Conservation (phyloP, 2,888 invertebrate species). For the Nasonovia ribisnigri region DNA sequence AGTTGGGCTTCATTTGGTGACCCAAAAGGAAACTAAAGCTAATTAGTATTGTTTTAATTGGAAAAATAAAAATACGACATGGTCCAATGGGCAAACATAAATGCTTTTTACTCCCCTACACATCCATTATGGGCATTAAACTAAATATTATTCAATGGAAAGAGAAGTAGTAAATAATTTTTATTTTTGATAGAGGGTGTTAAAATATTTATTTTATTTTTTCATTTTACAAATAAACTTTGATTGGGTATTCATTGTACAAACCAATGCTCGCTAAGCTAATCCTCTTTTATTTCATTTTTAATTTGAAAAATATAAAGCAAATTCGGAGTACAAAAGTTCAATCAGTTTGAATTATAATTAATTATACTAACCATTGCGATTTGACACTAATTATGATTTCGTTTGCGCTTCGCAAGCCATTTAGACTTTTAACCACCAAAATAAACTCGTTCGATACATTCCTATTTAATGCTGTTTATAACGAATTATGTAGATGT, state of each 20-base stretch:
- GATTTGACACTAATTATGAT: constrained; percentile 4
- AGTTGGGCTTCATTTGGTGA: not conserved
- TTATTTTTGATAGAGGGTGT: constrained; percentile 38
- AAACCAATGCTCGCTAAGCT: constrained; percentile 11
- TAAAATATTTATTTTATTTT: constrained; percentile 27
- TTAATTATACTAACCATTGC: not conserved
- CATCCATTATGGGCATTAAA: constrained; percentile 12
- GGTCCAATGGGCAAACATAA: constrained; percentile 31
- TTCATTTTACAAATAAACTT: constrained; percentile 41
- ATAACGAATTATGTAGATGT: not conserved
- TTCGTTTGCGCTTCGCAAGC: not conserved
- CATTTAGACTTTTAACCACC: not conserved
- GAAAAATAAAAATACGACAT: constrained; percentile 41
- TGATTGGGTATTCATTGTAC: constrained; percentile 34
- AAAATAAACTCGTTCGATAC: not conserved
- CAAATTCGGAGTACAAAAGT: not conserved
- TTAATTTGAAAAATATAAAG: constrained; percentile 34
- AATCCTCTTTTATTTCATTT: constrained; percentile 13
- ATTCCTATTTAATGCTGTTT: not conserved
- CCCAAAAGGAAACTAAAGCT: constrained; percentile 48
- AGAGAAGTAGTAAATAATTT: constrained; percentile 15
- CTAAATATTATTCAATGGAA: constrained; percentile 26
- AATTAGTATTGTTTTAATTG: constrained; percentile 62
- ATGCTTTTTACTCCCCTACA: not conserved
- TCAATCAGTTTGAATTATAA: constrained; percentile 33